Evolutionary conservation across 2,888 invertebrate genomes (phyloP).

Genomic region (Tetramorium bicarinatum): DNA sequence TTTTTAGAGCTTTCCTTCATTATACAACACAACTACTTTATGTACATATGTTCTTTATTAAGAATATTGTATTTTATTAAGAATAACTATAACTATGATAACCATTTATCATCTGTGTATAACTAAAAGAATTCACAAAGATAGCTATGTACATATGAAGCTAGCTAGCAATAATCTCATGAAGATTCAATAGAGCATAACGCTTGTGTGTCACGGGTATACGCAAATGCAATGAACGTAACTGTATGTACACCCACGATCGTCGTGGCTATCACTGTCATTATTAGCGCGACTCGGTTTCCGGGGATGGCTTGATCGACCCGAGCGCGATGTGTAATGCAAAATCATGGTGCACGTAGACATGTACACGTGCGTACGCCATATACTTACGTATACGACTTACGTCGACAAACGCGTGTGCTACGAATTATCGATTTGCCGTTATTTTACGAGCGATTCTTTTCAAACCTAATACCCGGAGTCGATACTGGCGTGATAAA

Average conservation of each 20-base stretch:
- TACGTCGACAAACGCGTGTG: slow-evolving; percentile 50
- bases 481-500: slow-evolving; percentile 63
- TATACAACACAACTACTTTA: neutral
- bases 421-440: slow-evolving; percentile 67
- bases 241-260: neutral
- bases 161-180: neutral
- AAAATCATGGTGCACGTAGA: slow-evolving; percentile 58
- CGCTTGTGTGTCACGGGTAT: neutral
- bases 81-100: neutral
- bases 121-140: neutral
- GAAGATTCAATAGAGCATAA: neutral
- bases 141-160: neutral
- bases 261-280: slow-evolving; percentile 50
- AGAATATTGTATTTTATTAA: slow-evolving; percentile 12
- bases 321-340: slow-evolving; percentile 51
- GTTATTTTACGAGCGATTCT: slow-evolving; percentile 72
- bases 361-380: neutral
- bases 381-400: slow-evolving; percentile 26
- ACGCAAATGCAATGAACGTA: neutral
- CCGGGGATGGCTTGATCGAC: slow-evolving; percentile 31
- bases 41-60: neutral
- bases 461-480: slow-evolving; percentile 55
- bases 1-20: neutral
- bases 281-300: slow-evolving; percentile 68
- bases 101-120: neutral